Evolutionary conservation across 1,140 invertebrate species (phyloP).

Genomic region (Calephelis virginiensis): DNA sequence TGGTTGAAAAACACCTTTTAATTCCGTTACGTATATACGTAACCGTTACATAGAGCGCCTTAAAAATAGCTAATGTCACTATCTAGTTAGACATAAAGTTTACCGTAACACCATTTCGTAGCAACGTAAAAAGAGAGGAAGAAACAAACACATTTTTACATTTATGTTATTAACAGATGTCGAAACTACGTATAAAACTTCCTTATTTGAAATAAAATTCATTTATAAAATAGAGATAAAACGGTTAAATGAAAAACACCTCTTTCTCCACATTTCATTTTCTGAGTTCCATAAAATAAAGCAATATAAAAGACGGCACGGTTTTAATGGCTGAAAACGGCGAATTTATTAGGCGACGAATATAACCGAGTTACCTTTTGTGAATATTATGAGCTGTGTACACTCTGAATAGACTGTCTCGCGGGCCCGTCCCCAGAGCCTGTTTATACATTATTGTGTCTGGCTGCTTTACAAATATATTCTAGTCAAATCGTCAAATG

Average conservation of each 20-base stretch:
- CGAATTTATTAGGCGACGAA: conserved; percentile 18
- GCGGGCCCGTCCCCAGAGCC: not conserved
- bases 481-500: too few relatives aligned
- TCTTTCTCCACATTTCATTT: conserved; percentile 5
- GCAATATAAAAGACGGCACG: conserved; percentile 6
- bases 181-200: too few relatives aligned
- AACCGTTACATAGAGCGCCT: too few relatives aligned
- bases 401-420: not conserved
- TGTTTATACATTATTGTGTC: not conserved
- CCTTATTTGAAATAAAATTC: not conserved
- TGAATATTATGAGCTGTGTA: conserved; percentile 9
- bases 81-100: too few relatives aligned
- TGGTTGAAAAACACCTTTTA: too few relatives aligned
- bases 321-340: conserved; percentile 16
- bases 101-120: too few relatives aligned
- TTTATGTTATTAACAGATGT: too few relatives aligned
- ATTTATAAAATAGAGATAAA: not conserved
- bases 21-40: too few relatives aligned
- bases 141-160: too few relatives aligned
- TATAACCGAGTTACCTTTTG: conserved; percentile 10
- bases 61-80: too few relatives aligned
- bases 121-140: too few relatives aligned
- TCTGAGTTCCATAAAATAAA: conserved; percentile 7
- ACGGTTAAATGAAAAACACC: conserved; percentile 1
- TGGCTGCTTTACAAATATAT: too few relatives aligned